Base-by-base conservation (phyloP, 1,140 invertebrate species). In the Lucilia cuprina region DNA sequence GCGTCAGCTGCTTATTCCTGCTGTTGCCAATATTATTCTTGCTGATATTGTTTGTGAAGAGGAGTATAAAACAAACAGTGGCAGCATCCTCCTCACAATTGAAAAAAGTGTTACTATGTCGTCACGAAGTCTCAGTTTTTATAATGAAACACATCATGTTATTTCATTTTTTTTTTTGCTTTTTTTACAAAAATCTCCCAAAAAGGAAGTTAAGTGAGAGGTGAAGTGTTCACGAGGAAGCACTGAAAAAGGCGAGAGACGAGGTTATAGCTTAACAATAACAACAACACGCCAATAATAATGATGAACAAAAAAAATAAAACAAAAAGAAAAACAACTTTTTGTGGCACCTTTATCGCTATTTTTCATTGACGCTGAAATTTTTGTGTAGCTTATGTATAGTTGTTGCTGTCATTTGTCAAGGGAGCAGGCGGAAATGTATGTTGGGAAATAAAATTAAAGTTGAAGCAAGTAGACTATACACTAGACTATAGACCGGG, bases 331-430 rank as follows among this genome's bases (percentile, higher is more conserved):
- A 75, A 34, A 49, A 7, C 17, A 78, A 19, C n/a, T 78, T 78
- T 41, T 47, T 0, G 75, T 80, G 77, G 77, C 77, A 50, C 77
- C 77, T 49, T 77, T 77, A 30, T 77, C n/a, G n/a, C 74, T 41
- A 25, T 50, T 80, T 80, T 80, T 80, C 77, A 80, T 80, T 80
- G 77, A 80, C 77, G 77, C 41, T 80, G n/a, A 25, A 60, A 49
- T 80, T 80, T 49, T 25, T n/a, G 75, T 77, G 77, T 80, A 50
- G 77, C 41, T 5, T 3, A 1, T 30, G 25, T 30, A 30, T 30
- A 77, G 14, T 5, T 41, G 74, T 77, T 77, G 77, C 50, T 49
- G 77, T 80, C 2, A 2, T 21, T 19, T 49, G 50, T 12, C 14
- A 60, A 55, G 13, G 12, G 50, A 49, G 49, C 49, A 30, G 41